Conservation (phyloP, 2,888 invertebrate genomes). For the Stegophylla sp. region DNA sequence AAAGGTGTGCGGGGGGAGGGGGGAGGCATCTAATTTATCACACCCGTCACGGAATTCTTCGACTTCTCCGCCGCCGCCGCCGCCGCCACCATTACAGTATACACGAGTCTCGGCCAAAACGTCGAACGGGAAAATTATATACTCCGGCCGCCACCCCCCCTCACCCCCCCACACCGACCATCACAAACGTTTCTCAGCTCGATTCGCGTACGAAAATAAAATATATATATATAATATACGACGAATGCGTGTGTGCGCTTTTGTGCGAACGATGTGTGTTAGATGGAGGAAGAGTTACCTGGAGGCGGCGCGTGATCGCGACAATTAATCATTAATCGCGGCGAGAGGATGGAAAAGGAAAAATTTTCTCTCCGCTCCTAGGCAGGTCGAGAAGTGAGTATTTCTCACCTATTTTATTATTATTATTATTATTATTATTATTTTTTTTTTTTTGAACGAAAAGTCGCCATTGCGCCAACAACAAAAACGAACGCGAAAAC, state of each 20-base stretch:
- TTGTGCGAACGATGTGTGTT: not conserved
- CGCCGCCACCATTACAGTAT: no score
- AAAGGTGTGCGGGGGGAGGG: no score
- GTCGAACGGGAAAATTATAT: slow-evolving; percentile 31
- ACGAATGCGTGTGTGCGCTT: no score
- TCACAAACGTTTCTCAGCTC: not conserved
- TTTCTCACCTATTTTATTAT: not conserved
- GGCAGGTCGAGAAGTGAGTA: not conserved
- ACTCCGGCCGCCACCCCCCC: not conserved
- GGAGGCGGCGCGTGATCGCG: not conserved
- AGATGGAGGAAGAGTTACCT: not conserved
- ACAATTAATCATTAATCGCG: slow-evolving; percentile 43
- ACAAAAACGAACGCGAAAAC: no score
- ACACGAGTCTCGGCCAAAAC: not conserved
- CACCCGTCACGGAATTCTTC: slow-evolving; percentile 51
- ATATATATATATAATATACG: no score
- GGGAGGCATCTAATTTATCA: slow-evolving; percentile 32
- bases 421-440: no score
- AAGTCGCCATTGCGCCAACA: not conserved
- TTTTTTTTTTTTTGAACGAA: not conserved
- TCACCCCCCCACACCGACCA: not conserved
- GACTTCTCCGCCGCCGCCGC: not conserved
- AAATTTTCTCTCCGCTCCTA: not conserved
- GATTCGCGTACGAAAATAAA: not conserved
- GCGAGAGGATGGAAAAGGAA: not conserved